Evolutionary conservation across 2,888 invertebrate species (phyloP).

Genomic region (Pseudococcus viburni): DNA sequence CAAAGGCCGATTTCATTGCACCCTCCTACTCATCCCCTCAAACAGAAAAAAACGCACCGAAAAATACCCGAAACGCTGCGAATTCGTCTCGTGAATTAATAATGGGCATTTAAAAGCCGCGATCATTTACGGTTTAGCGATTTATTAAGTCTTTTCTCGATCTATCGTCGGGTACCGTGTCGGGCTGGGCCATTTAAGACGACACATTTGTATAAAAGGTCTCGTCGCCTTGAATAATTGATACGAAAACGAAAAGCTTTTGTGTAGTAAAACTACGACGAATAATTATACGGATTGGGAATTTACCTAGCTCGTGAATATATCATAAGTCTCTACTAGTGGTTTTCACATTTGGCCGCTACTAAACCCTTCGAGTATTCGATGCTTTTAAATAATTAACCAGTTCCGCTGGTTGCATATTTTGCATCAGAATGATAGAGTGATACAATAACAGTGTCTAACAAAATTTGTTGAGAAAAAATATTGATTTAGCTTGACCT

Average conservation of each 20-base stretch:
- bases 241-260: constrained; percentile 14
- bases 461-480: no score
- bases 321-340: constrained; percentile 12
- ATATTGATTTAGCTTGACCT: no score
- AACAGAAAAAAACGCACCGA: neutral
- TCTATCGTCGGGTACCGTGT: neutral
- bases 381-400: constrained; percentile 30
- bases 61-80: neutral
- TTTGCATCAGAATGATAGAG: neutral
- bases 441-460: no score
- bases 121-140: constrained; percentile 37
- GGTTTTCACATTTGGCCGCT: constrained; percentile 7
- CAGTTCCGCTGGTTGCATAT: neutral
- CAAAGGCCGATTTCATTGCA: no score
- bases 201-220: constrained; percentile 31
- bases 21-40: neutral
- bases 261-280: constrained; percentile 38
- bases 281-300: constrained; percentile 12
- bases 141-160: constrained; percentile 16
- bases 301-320: constrained; percentile 29
- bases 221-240: constrained; percentile 11
- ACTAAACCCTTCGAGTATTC: constrained; percentile 9
- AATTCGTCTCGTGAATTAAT: constrained; percentile 4
- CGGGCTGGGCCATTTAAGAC: constrained; percentile 13
- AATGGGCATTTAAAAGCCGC: neutral